A percentile compares a stretch with the other conserved stretches of the same genome.
Evolutionary conservation across 2,113 vertebrate species (phyloP).

Genomic region (Psilopogon haemacephalus): DNA sequence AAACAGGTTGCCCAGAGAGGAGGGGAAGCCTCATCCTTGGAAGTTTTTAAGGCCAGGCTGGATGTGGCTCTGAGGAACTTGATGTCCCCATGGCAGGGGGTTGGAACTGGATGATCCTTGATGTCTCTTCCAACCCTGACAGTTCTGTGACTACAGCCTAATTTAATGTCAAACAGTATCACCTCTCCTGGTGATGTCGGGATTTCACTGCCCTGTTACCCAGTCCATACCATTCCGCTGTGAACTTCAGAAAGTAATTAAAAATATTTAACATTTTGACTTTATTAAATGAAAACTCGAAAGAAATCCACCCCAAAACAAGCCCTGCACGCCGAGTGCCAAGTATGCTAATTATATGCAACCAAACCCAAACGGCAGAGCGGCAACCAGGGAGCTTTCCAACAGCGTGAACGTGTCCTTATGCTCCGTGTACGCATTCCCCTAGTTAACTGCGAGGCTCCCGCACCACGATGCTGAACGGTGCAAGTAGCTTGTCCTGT

Average conservation of each 20-base stretch:
- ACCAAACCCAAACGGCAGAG: neutral
- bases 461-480: neutral
- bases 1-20: too few species aligned
- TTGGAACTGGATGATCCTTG: too few species aligned
- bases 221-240: neutral
- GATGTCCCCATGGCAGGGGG: too few species aligned
- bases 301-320: neutral
- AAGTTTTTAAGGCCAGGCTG: too few species aligned
- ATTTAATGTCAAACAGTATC: rapidly evolving
- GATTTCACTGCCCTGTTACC: neutral
- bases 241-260: neutral
- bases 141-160: rapidly evolving
- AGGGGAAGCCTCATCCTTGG: too few species aligned
- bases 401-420: rapidly evolving
- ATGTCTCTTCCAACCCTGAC: too few species aligned
- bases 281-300: neutral
- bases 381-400: rapidly evolving
- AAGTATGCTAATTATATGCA: neutral
- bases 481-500: neutral
- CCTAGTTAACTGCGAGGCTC: rapidly evolving
- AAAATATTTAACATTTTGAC: neutral
- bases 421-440: rapidly evolving
- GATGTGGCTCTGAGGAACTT: too few species aligned
- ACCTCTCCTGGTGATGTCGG: neutral
- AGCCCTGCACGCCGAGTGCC: neutral